These are phyloP conservation scores for Andrena bucephala DNA, from an alignment of 2,888 invertebrate genomes.

Conservation along the genomic window DNA sequence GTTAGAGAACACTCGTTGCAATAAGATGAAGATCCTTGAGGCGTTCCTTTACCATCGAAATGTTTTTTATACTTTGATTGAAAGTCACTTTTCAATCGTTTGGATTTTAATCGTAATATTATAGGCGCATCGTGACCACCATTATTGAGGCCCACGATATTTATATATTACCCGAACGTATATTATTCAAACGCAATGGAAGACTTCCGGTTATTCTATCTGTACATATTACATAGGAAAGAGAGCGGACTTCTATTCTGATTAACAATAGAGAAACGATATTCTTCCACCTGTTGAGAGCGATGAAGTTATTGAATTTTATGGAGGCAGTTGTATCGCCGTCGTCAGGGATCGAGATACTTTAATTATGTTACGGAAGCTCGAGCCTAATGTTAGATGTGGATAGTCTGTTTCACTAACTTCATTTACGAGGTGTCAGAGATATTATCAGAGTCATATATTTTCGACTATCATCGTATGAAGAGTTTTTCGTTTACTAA, in stretches of 20 bases:
- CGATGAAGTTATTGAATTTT: slow-evolving; percentile 36
- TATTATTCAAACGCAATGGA: slow-evolving; percentile 14
- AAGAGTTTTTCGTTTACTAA: neutral
- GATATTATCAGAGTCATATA: neutral
- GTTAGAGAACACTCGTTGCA: neutral
- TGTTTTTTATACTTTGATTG: neutral
- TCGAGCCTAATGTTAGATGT: neutral
- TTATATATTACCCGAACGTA: slow-evolving; percentile 12
- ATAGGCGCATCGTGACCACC: slow-evolving; percentile 35
- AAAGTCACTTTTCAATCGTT: neutral
- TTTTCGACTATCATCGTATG: neutral
- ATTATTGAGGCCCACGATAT: slow-evolving; percentile 44
- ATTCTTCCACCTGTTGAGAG: slow-evolving; percentile 44
- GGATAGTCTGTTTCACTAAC: neutral
- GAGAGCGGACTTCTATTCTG: slow-evolving; percentile 37
- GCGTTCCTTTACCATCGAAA: slow-evolving; percentile 1
- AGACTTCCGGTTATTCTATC: slow-evolving; percentile 32
- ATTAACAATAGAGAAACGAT: slow-evolving; percentile 34
- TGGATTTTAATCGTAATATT: neutral
- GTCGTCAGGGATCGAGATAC: slow-evolving; percentile 4
- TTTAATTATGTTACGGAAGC: slow-evolving; percentile 25
- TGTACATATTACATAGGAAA: slow-evolving; percentile 6
- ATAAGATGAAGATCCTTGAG: neutral
- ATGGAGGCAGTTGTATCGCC: slow-evolving; percentile 11
- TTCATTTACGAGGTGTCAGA: neutral